Evolutionary conservation across 1,140 invertebrate genomes (phyloP).

Genomic region (Luehdorfia chinensis): DNA sequence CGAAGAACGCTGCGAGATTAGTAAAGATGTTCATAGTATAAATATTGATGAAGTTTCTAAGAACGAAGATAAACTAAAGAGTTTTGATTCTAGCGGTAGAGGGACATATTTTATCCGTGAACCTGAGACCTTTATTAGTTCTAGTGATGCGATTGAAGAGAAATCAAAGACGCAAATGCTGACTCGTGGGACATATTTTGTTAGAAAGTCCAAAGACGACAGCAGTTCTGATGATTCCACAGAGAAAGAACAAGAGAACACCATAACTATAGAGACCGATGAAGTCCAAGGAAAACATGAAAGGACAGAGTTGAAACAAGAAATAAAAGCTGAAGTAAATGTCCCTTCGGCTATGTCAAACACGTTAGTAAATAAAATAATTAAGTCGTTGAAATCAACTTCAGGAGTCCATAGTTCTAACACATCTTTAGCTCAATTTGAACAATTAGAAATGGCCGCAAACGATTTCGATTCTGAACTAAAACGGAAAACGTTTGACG

Average conservation of each 20-base stretch:
- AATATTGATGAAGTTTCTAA: background rate
- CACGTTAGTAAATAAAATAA: conserved; percentile 33
- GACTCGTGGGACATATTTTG: conserved; percentile 2
- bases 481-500: conserved; percentile 15
- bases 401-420: conserved; percentile 23
- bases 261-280: background rate
- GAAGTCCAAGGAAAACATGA: too few relatives aligned
- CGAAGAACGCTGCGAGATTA: too few relatives aligned
- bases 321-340: background rate
- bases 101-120: conserved; percentile 24
- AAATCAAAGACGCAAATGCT: background rate
- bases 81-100: conserved; percentile 2
- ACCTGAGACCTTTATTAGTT: conserved; percentile 9
- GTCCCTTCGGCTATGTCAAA: background rate
- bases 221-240: background rate
- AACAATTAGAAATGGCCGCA: conserved; percentile 47
- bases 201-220: conserved; percentile 4
- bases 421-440: conserved; percentile 53
- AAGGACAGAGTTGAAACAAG: background rate
- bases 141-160: conserved; percentile 10
- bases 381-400: conserved; percentile 30
- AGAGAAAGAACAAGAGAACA: background rate
- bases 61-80: background rate
- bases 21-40: background rate
- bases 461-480: conserved; percentile 21